phyloP scores from a whole-genome alignment of 2,888 invertebrate species.

The Cryptops parisi region DNA sequence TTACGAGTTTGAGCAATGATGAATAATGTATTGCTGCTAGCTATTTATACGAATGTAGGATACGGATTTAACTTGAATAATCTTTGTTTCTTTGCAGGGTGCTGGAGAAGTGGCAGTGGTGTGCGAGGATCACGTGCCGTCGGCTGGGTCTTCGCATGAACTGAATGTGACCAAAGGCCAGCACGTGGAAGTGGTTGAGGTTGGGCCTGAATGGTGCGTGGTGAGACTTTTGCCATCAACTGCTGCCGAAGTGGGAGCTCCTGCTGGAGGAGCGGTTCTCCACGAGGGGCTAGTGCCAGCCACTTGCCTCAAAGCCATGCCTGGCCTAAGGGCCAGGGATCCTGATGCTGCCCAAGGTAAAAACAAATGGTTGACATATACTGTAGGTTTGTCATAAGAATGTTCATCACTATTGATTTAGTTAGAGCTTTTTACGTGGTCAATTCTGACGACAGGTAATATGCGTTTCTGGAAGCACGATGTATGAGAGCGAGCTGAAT shows the following conservation, averaged over 20 bases:
- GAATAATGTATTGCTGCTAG: too few species aligned
- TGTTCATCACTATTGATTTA: too few species aligned
- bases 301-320: slow-evolving; percentile 30
- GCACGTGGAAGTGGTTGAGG: slow-evolving; percentile 82
- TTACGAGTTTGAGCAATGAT: too few species aligned
- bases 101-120: slow-evolving; percentile 77
- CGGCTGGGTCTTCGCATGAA: slow-evolving; percentile 53
- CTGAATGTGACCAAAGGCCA: slow-evolving; percentile 76
- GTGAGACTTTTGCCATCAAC: slow-evolving; percentile 27
- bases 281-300: slow-evolving; percentile 33
- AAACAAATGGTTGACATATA: not conserved
- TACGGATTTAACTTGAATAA: not conserved
- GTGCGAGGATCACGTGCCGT: slow-evolving; percentile 66
- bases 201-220: slow-evolving; percentile 40
- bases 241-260: too few species aligned
- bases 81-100: slow-evolving; percentile 30
- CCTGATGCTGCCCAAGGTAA: slow-evolving; percentile 26
- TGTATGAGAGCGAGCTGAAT: too few species aligned
- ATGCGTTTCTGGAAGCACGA: too few species aligned
- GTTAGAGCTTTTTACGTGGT: too few species aligned
- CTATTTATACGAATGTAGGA: too few species aligned
- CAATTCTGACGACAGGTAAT: too few species aligned
- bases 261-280: slow-evolving; percentile 10
- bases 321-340: slow-evolving; percentile 27
- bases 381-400: too few species aligned